Conservation (phyloP, 2,888 invertebrate genomes). For the Melanargia galathea region DNA sequence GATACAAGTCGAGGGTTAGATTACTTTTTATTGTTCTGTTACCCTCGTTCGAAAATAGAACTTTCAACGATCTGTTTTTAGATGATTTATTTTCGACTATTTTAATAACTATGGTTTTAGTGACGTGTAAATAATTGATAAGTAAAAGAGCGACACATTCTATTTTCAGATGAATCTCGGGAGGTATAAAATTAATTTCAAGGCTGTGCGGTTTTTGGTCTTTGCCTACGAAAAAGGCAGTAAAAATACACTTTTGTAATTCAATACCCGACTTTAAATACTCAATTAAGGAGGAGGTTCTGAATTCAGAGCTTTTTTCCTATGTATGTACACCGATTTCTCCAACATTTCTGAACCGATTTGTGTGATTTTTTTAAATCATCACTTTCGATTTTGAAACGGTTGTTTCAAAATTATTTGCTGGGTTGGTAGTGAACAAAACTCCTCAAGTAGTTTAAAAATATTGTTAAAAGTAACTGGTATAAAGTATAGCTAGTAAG, state of each 20-base stretch:
- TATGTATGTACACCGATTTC: too few relatives aligned
- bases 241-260: too few relatives aligned
- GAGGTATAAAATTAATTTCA: neutral
- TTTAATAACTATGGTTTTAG: conserved; percentile 45
- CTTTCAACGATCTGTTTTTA: conserved; percentile 65
- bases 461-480: too few relatives aligned
- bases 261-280: too few relatives aligned
- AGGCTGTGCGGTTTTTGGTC: neutral
- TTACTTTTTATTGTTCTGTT: conserved; percentile 64
- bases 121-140: conserved; percentile 44
- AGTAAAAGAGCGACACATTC: conserved; percentile 32
- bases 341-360: too few relatives aligned
- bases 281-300: too few relatives aligned
- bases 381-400: too few relatives aligned
- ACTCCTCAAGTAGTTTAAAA: neutral
- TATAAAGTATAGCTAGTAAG: neutral
- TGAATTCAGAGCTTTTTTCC: too few relatives aligned
- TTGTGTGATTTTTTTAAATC: too few relatives aligned
- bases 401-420: too few relatives aligned
- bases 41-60: conserved; percentile 61
- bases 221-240: neutral
- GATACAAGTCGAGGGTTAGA: conserved; percentile 63
- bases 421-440: neutral
- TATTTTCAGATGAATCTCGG: conserved; percentile 27
- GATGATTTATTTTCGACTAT: conserved; percentile 57